phyloP scores from a whole-genome alignment of 2,797 vertebrate species.

The Petrocephalus sullivani region DNA sequence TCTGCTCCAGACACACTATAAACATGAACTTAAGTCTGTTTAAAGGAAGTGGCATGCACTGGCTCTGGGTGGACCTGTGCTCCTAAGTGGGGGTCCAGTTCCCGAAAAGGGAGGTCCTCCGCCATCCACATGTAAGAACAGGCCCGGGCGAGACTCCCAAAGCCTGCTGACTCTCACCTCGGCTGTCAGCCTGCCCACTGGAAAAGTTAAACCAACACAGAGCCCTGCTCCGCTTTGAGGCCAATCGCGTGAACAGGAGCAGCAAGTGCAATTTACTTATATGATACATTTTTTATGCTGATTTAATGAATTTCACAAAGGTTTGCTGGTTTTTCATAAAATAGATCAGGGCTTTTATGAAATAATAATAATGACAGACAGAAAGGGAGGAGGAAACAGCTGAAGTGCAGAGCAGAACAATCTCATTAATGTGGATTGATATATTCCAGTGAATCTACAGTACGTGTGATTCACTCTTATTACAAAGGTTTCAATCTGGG shows the following conservation, averaged over 20 bases:
- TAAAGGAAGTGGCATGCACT: not conserved
- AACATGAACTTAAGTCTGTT: not conserved
- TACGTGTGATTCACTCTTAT: conserved; percentile 80
- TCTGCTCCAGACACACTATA: not conserved
- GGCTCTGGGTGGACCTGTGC: not conserved
- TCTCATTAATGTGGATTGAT: conserved; percentile 98
- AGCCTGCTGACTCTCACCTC: conserved; percentile 21
- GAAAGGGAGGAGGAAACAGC: conserved; percentile 56
- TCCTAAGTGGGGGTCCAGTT: not conserved
- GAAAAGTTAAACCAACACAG: conserved; percentile 86
- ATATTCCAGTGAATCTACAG: conserved; percentile 86
- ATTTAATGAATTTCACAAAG: conserved; percentile 99
- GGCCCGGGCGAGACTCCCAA: not conserved
- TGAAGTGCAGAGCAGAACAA: conserved; percentile 90
- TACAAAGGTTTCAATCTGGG: conserved; percentile 61
- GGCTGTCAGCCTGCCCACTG: conserved; percentile 36
- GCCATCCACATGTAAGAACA: not conserved
- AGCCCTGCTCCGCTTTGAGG: conserved; percentile 79
- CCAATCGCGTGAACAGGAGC: conserved; percentile 74
- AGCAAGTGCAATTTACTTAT: conserved; percentile 79
- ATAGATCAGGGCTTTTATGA: conserved; percentile 84
- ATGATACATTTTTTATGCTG: conserved; percentile 99
- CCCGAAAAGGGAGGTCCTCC: not conserved
- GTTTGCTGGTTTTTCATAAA: conserved; percentile 95
- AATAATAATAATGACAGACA: conserved; percentile 85